Base-by-base conservation (phyloP, 2,888 invertebrate species). In the Argyra leucocephala region DNA sequence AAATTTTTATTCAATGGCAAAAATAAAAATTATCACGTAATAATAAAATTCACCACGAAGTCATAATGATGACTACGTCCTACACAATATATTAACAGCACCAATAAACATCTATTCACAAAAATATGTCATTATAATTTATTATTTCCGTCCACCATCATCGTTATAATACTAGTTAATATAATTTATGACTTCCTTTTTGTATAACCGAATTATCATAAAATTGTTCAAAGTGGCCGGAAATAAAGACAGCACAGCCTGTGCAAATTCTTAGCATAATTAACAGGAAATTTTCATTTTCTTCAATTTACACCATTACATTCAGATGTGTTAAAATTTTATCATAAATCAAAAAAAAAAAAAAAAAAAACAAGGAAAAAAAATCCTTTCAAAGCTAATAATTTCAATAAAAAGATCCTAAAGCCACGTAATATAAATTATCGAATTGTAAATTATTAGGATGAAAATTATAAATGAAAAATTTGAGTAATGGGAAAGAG, bases 241-340 rank as follows among this genome's bases (percentile, higher is more conserved):
- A 48, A 48, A 48, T 18, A 48, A 48, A 18, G 48, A n/a, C n/a
- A n/a, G n/a, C n/a, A n/a, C n/a, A n/a, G 31, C 12, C 12, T 5
- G 48, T 48, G 1, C 4, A 2, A 48, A 18, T 48, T 48, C 48
- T 48, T 48, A 18, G n/a, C 5, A 48, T 48, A 48, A 48, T 48
- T 48, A 48, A 48, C 48, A 48, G 48, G 48, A 48, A 48, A 48
- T 48, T 48, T 48, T 48, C 48, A 48, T 48, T n/a, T 48, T 48
- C 1, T 48, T 37, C 2, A 1, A 18, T 48, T 18, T 18, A 18
- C 48, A 18, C n/a, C 48, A 48, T 48, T 48, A 18, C n/a, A 48
- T 12, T 48, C 18, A 48, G 7, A 48, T 5, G n/a, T 48, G 48
- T n/a, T n/a, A 48, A 48, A 48, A n/a, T 48, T 18, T 26, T 26